Percentiles rank a stretch among this genome's conserved stretches.
phyloP scores from a whole-genome alignment of 30 jellyfish, hydroid and myxozoan species.

The Nemopilema nomurai region DNA sequence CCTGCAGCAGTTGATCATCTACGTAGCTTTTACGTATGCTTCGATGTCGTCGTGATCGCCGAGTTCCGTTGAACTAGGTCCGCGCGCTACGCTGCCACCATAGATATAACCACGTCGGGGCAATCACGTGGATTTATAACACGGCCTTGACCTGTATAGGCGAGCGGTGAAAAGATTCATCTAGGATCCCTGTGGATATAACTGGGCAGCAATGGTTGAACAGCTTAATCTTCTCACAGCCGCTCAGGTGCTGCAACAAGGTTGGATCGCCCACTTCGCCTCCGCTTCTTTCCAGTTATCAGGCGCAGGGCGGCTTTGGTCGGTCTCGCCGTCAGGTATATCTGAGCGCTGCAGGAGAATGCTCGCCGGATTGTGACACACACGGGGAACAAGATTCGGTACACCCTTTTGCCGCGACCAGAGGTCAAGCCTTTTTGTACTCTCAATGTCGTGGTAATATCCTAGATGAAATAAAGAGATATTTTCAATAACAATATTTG shows the following conservation, averaged over 20 bases:
- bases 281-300: slow-evolving; percentile 42
- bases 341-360: slow-evolving; percentile 15
- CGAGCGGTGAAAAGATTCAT: slow-evolving; percentile 22
- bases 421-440: slow-evolving; percentile 56
- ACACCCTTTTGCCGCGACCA: slow-evolving; percentile 29
- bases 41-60: neutral
- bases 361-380: slow-evolving; percentile 1
- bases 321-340: slow-evolving; percentile 36
- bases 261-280: slow-evolving; percentile 17
- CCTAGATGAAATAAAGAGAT: slow-evolving; percentile 63
- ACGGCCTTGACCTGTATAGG: slow-evolving; percentile 45
- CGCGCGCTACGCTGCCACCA: neutral
- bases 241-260: slow-evolving; percentile 49
- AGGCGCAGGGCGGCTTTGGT: slow-evolving; percentile 5
- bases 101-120: neutral
- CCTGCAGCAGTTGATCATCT: neutral
- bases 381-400: slow-evolving; percentile 45
- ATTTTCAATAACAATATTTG: slow-evolving; percentile 53
- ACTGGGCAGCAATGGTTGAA: slow-evolving; percentile 55
- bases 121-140: slow-evolving; percentile 14
- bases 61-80: neutral
- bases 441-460: slow-evolving; percentile 49
- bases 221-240: slow-evolving; percentile 68
- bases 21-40: neutral
- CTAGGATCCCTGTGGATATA: slow-evolving; percentile 61